Evolutionary conservation across 2,888 invertebrate species (phyloP), one percentile per base, ranked within the genome.

Genomic region (Helobdella robusta): DNA sequence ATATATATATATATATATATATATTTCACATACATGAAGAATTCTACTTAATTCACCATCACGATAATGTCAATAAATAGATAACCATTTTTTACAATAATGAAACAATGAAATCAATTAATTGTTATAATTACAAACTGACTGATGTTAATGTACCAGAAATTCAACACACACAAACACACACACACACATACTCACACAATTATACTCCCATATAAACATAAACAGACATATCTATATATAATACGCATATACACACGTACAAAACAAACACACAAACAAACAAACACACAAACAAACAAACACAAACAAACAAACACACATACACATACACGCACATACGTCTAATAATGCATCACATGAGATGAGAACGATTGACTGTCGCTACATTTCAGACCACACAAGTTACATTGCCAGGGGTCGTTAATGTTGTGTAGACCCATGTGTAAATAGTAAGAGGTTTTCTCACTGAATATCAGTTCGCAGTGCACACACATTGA

Each of bases 351-450:
- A 46, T 70, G 70, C 20, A 69, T 67, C 52, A 70, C 67, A 35
- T 69, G 68, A 11, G 67, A 66, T 11, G 67, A 63, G 65, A 70
- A 69, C 48, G 67, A 61, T 28, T 94, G 94, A 65, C 93, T 89
- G 78, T 93, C 91, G 80, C 87, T 88, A 81, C 91, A 91, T 78
- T 89, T 88, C 80, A 91, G 90, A 59, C 94, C 94, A 80, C 95
- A 97, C 73, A 95, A 90, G 82, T 95, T 95, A 81, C 94, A 94
- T 82, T 92, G 92, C 87, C 87, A 95, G 0, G 95, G 94, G 82
- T 94, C 93, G 72, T 90, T 89, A 78, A 92, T 91, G 73, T 93
- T 93, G 82, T 97, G 95, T 79, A 95, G 91, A 72, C 94, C 94
- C 83, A 94, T 94, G 83, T 97, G 95, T 71, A 97, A 84, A 82